Base-by-base conservation (phyloP, 1,140 invertebrate genomes). In the Drosophila cardini region DNA sequence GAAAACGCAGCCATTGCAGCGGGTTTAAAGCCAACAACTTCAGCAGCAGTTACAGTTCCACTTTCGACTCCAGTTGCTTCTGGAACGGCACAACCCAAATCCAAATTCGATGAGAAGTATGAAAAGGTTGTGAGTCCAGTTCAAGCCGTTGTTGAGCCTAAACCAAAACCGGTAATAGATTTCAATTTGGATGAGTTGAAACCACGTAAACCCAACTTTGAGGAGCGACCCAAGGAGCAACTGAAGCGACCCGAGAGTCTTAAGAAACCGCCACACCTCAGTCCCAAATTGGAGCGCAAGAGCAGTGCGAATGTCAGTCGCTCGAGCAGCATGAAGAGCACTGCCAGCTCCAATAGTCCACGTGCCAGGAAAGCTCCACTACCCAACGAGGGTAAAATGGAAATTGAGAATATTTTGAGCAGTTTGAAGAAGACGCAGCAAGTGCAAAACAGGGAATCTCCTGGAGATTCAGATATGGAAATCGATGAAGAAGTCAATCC, bases 1-100 rank as follows among this genome's bases (percentile, higher is more conserved):
- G 91, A 92, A 53, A 91, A 83, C 62, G 83, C 83, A 1, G 83
- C 83, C 6, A 86, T 86, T 57, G 83, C 83, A 6, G 83, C 83
- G 1, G 76, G 63, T 30, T 63, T 68, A 11, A 38, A 38, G 69
- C 45, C 73, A 42, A 78, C 56, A 2, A 40, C 21, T 2, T 72
- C 76, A 13, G 30, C 18, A 1, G 30, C 52, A 5, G 8, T 11
- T 4, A 16, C 1, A 11, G 21, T 26, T 26, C 21, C 2, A 5
- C 21, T n/a, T n/a, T n/a, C 57, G 3, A 8, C 13, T 34, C 5
- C 69, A 2, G 7, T 11, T 16, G 10, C 36, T 8, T 8, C 58
- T 38, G 18, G 40, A 7, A 1, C 72, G 34, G n/a, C 53, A 1
- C 64, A 67, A 21, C 69, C 78, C n/a, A 91, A 91, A 18, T 85